Base-by-base conservation (phyloP, 1,140 invertebrate genomes). In the Drosophila lini region DNA sequence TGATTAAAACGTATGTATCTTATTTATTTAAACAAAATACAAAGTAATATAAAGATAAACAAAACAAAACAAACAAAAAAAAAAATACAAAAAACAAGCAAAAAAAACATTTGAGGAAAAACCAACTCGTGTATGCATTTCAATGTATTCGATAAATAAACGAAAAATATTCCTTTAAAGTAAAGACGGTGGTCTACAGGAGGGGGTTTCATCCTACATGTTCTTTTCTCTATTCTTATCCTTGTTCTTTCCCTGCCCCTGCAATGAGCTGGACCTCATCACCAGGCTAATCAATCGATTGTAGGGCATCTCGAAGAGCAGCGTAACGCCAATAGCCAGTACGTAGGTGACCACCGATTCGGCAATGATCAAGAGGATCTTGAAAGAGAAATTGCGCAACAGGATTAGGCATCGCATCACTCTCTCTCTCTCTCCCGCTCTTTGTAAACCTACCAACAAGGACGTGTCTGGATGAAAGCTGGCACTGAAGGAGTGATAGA, bases 71-170 rank as follows among this genome's bases (percentile, higher is more conserved):
- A 64, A 52, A 42, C 64, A 78, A 73, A 60, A 67, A 62, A 65
- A 75, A 78, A 67, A 74, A 78, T 53, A 76, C 59, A 80, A 63
- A 61, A 64, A 65, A 73, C 89, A 67, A 75, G 67, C 80, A 78
- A 75, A 81, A 67, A 58, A 55, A 47, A 55, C 52, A 55, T 84
- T 79, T 88, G 75, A 82, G 82, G 81, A 85, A 74, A 62, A 74
- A 68, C 41, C 58, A 91, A 91, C 89, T 91, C 83, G 91, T 91
- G 83, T 91, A 91, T 91, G 90, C 90, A 91, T 91, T 91, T 91
- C 81, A 91, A 91, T 91, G 90, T 91, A 91, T 91, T 91, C 90
- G 85, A 91, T 91, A 91, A 91, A 91, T 90, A 89, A 89, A 90
- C 85, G 81, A 90, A 78, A 89, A 89, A 90, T 88, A 88, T 88